phyloP scores from a whole-genome alignment of 2,113 vertebrate species.

The Nyctibius bracteatus region DNA sequence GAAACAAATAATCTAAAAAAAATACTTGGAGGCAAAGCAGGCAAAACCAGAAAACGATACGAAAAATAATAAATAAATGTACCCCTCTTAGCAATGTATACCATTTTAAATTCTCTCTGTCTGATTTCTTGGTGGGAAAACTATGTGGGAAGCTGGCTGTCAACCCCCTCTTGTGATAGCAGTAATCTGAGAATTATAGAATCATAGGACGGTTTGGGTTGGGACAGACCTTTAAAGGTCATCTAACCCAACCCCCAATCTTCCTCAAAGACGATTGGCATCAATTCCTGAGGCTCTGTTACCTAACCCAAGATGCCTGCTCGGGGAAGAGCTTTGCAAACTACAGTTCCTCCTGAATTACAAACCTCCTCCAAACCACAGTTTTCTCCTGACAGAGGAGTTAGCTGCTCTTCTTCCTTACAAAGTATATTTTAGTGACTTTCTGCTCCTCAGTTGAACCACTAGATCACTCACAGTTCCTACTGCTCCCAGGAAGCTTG shows the following conservation, averaged over 20 bases:
- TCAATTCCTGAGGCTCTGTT: background rate
- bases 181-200: background rate
- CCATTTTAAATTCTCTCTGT: background rate
- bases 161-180: background rate
- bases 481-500: background rate
- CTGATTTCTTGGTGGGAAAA: background rate
- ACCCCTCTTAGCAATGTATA: background rate
- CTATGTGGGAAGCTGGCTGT: background rate
- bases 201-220: background rate
- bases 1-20: background rate
- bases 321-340: background rate
- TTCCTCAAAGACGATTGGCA: background rate
- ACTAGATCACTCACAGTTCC: background rate
- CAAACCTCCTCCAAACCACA: background rate
- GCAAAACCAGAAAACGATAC: background rate
- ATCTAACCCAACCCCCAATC: background rate
- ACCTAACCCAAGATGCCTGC: background rate
- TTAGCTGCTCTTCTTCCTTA: background rate
- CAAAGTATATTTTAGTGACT: background rate
- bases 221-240: background rate
- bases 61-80: background rate
- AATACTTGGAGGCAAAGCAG: background rate
- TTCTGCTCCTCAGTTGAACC: background rate
- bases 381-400: background rate
- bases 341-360: background rate